A percentile compares a stretch with the other conserved stretches of the same genome.
phyloP scores from a whole-genome alignment of 2,888 invertebrate genomes.

The Tachina lurida region DNA sequence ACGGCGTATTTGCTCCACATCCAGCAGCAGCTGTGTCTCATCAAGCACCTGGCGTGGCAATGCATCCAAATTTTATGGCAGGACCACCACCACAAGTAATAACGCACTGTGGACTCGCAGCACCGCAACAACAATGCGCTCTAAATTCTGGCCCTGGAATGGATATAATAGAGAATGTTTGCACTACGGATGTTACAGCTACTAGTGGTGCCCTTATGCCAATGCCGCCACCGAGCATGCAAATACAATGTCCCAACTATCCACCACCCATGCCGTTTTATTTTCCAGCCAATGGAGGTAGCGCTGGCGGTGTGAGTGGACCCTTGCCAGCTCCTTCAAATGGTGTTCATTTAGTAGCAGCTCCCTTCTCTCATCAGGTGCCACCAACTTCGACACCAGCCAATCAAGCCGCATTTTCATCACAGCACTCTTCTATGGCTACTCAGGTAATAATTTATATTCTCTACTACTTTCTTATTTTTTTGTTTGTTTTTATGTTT shows the following conservation, averaged over 20 bases:
- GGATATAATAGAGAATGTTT: conserved; percentile 44
- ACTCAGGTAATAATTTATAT: conserved; percentile 57
- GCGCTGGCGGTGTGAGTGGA: conserved; percentile 32
- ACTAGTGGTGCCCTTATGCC: conserved; percentile 35
- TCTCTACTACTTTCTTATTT: not conserved
- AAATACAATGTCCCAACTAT: conserved; percentile 73
- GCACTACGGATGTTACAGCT: conserved; percentile 30
- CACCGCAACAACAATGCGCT: conserved; percentile 41
- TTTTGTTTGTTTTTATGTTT: conserved; percentile 1
- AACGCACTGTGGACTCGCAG: conserved; percentile 47
- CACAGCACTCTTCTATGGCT: conserved; percentile 56
- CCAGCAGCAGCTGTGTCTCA: conserved; percentile 62
- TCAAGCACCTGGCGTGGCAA: conserved; percentile 66
- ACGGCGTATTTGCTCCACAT: conserved; percentile 75
- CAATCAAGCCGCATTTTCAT: conserved; percentile 51
- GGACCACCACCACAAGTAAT: conserved; percentile 55
- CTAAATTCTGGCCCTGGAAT: conserved; percentile 21
- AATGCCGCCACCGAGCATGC: conserved; percentile 58
- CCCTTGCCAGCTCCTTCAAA: conserved; percentile 57
- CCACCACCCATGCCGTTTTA: conserved; percentile 74
- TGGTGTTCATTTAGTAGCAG: conserved; percentile 54
- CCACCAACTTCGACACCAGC: conserved; percentile 51
- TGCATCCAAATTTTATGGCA: conserved; percentile 59
- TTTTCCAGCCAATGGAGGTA: conserved; percentile 63
- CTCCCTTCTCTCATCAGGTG: conserved; percentile 52